These are phyloP conservation scores for Palythoa heliodiscus DNA, from an alignment of 92 coral and sea anemone genomes.

Conservation along the genomic window DNA sequence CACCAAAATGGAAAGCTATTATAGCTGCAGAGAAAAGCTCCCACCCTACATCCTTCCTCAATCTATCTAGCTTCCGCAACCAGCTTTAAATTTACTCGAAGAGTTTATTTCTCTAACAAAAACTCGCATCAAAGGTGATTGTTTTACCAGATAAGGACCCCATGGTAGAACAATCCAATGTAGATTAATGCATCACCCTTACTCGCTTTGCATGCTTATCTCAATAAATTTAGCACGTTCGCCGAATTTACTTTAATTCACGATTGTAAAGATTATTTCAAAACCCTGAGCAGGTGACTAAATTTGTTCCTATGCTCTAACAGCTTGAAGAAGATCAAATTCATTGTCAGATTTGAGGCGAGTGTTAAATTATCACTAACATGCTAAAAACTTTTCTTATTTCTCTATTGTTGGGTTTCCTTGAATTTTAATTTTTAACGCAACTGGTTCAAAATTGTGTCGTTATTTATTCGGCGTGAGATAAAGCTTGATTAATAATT, in stretches of 20 bases:
- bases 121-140: constrained; percentile 64
- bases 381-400: constrained; percentile 28
- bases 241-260: constrained; percentile 69
- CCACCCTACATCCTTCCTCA: constrained; percentile 68
- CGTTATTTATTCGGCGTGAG: constrained; percentile 38
- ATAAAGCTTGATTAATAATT: constrained; percentile 84
- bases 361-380: constrained; percentile 33
- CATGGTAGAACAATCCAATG: constrained; percentile 70
- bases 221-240: constrained; percentile 70
- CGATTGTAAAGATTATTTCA: constrained; percentile 69
- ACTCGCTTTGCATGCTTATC: constrained; percentile 70
- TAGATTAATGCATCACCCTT: constrained; percentile 76
- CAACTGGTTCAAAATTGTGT: constrained; percentile 43
- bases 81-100: constrained; percentile 87
- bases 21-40: constrained; percentile 61
- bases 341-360: constrained; percentile 40
- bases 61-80: constrained; percentile 80
- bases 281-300: constrained; percentile 60
- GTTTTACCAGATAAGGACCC: constrained; percentile 64
- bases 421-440: constrained; percentile 53
- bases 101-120: constrained; percentile 62
- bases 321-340: constrained; percentile 52
- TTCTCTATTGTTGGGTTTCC: constrained; percentile 25
- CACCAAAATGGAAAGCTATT: constrained; percentile 71
- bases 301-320: constrained; percentile 35